These are phyloP conservation scores for Xiphophorus hellerii DNA, from an alignment of 2,113 vertebrate genomes.

Conservation along the genomic window DNA sequence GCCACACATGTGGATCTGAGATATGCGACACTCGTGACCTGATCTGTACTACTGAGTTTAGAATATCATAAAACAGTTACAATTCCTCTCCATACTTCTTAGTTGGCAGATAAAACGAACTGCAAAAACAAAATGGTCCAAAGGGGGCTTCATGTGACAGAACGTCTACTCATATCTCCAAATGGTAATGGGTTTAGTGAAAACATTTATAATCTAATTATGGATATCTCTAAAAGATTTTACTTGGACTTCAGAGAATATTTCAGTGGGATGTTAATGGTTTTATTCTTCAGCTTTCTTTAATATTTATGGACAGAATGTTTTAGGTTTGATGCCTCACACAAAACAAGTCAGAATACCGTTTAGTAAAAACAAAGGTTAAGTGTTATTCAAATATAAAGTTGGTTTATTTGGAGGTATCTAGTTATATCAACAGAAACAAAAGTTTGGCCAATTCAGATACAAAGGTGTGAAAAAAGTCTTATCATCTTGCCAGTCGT, in stretches of 20 bases:
- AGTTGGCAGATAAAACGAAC: slow-evolving; percentile 39
- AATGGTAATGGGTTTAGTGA: neutral
- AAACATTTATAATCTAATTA: neutral
- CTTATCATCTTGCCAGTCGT: neutral
- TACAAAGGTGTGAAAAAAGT: too few relatives aligned
- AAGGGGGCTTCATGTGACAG: neutral
- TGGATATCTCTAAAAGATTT: neutral
- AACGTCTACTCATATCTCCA: neutral
- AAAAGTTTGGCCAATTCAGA: too few relatives aligned
- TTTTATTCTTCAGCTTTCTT: neutral
- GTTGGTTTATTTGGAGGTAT: too few relatives aligned
- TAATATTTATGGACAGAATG: neutral
- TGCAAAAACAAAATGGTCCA: neutral
- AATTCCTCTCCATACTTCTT: slow-evolving; percentile 31
- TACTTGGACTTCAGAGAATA: neutral
- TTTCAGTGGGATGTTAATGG: neutral
- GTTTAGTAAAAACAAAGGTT: neutral
- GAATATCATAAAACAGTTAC: slow-evolving; percentile 50
- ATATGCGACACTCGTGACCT: slow-evolving; percentile 30
- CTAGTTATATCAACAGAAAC: too few relatives aligned
- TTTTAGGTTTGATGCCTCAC: neutral
- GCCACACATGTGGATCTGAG: slow-evolving; percentile 57
- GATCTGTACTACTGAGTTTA: slow-evolving; percentile 59
- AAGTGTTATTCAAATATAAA: neutral
- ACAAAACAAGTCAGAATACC: neutral